phyloP scores from a whole-genome alignment of 2,797 vertebrate species.

The Manis pentadactyla region DNA sequence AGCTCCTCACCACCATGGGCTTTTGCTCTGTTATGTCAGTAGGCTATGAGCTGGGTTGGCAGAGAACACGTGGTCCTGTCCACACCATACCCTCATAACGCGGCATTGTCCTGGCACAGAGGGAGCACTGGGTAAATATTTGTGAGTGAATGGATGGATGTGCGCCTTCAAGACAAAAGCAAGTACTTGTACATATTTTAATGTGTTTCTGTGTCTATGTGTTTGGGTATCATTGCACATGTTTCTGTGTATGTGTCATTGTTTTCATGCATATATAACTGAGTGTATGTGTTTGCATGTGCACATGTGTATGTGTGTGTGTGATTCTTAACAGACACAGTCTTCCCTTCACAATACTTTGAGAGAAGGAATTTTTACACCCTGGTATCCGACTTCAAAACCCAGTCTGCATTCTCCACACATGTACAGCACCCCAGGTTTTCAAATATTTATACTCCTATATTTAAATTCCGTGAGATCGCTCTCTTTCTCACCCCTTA shows the following conservation, averaged over 20 bases:
- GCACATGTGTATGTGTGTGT: neutral
- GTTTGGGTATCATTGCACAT: neutral
- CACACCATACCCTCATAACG: neutral
- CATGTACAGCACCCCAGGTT: conserved; percentile 47
- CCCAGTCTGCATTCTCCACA: conserved; percentile 49
- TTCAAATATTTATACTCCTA: conserved; percentile 75
- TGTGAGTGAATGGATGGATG: neutral
- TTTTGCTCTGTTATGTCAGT: accelerated
- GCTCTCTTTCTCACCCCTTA: conserved; percentile 5
- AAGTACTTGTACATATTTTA: neutral
- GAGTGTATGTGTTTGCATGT: neutral
- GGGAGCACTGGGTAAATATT: too few relatives aligned
- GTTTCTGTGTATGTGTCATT: neutral
- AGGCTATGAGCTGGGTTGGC: neutral
- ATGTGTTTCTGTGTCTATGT: neutral
- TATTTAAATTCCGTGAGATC: conserved; percentile 68
- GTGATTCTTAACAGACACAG: neutral
- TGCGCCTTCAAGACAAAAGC: neutral
- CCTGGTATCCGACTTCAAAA: conserved; percentile 14
- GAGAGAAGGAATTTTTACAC: neutral
- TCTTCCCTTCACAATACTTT: neutral
- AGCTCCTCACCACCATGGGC: accelerated
- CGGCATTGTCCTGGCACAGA: accelerated
- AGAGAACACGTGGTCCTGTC: accelerated
- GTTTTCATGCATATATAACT: neutral